A percentile compares a stretch with the other conserved stretches of the same genome.
phyloP scores from a whole-genome alignment of 2,888 invertebrate genomes.

The Trypoxylon attenuatum region DNA sequence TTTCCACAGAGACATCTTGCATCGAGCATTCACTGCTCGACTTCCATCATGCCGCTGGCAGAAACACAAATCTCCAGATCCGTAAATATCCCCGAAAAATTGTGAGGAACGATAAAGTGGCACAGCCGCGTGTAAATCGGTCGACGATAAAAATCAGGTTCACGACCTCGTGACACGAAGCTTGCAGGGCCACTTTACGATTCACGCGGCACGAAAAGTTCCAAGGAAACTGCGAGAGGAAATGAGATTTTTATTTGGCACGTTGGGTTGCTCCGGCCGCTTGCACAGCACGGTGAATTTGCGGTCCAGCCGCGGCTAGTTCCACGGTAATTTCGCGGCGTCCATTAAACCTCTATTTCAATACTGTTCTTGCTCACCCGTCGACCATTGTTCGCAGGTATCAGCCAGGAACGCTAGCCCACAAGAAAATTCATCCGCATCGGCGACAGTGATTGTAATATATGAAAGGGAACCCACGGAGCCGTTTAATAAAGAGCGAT shows the following conservation, averaged over 20 bases:
- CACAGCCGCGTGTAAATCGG: conserved; percentile 29
- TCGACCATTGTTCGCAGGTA: conserved; percentile 22
- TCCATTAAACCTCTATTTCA: conserved; percentile 60
- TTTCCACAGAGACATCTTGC: not conserved
- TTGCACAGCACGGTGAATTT: conserved; percentile 12
- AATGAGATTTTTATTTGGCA: conserved; percentile 63
- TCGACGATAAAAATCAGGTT: not conserved
- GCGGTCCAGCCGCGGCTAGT: conserved; percentile 37
- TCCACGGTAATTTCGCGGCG: conserved; percentile 48
- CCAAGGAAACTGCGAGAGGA: conserved; percentile 39
- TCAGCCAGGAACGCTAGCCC: conserved; percentile 19
- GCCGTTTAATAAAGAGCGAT: not conserved
- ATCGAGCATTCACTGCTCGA: not conserved
- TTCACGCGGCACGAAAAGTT: conserved; percentile 36
- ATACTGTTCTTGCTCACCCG: conserved; percentile 58
- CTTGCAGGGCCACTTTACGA: conserved; percentile 37
- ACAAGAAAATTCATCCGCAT: conserved; percentile 3
- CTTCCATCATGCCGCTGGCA: no score
- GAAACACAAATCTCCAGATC: not conserved
- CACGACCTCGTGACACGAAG: not conserved
- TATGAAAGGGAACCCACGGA: not conserved
- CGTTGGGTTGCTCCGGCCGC: not conserved
- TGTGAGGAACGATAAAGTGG: not conserved
- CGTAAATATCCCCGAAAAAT: not conserved
- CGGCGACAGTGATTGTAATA: not conserved